Conservation (phyloP, 2,888 invertebrate genomes). For the Calephelis perditalis region DNA sequence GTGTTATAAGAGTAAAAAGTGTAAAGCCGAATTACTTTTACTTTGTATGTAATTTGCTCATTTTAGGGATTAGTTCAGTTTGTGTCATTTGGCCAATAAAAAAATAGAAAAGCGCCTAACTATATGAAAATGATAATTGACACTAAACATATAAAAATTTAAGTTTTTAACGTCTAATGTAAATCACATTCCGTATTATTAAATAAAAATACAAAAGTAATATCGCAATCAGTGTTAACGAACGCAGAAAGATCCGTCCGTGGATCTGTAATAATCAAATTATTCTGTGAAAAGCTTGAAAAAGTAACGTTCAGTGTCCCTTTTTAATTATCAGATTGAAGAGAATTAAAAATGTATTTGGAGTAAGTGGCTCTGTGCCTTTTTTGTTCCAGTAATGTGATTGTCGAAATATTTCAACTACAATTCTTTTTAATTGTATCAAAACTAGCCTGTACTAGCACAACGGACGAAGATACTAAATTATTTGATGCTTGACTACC, state of each 20-base stretch:
- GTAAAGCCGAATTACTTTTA: no score
- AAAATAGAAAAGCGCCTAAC: no score
- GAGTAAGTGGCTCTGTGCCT: slow-evolving; percentile 15
- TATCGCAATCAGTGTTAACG: slow-evolving; percentile 56
- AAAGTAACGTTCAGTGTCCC: slow-evolving; percentile 31
- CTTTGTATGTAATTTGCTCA: no score
- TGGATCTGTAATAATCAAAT: slow-evolving; percentile 43
- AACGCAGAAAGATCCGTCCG: slow-evolving; percentile 39
- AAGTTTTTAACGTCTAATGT: neutral
- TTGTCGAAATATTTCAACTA: slow-evolving; percentile 9
- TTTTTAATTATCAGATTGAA: slow-evolving; percentile 31
- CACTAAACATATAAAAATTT: no score
- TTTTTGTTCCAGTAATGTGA: slow-evolving; percentile 4
- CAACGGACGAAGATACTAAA: no score
- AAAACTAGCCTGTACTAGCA: no score
- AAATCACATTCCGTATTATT: slow-evolving; percentile 1
- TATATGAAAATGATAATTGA: no score
- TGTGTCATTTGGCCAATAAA: no score
- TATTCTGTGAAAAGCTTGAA: slow-evolving; percentile 36
- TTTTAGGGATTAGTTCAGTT: no score
- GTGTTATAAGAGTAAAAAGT: no score
- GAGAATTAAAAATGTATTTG: slow-evolving; percentile 20
- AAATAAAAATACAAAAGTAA: slow-evolving; percentile 18
- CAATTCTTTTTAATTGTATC: neutral
- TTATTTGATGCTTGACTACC: no score